These are phyloP conservation scores for Phthorimaea operculella DNA, from an alignment of 1,140 invertebrate genomes.

Conservation along the genomic window DNA sequence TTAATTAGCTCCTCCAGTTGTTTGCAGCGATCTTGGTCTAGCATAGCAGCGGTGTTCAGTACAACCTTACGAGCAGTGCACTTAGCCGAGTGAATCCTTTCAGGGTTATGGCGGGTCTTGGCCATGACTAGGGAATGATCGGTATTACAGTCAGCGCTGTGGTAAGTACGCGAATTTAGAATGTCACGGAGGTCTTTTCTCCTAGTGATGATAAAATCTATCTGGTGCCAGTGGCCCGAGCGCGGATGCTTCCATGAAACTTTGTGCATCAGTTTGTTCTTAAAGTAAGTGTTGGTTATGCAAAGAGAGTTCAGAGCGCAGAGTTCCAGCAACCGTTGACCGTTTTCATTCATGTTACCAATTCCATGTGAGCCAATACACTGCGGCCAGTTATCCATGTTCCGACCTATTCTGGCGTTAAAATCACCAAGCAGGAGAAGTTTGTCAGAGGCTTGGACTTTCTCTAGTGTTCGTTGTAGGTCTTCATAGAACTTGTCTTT, in stretches of 20 bases:
- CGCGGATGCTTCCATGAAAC: conserved; percentile 20
- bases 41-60: conserved; percentile 2
- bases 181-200: conserved; percentile 10
- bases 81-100: conserved; percentile 6
- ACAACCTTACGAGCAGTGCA: not conserved
- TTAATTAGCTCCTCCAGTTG: not conserved
- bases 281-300: conserved; percentile 15
- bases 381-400: not conserved
- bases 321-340: conserved; percentile 14
- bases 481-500: conserved; percentile 17
- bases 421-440: conserved; percentile 5
- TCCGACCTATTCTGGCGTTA: conserved; percentile 1
- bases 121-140: conserved; percentile 14
- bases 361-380: conserved; percentile 3
- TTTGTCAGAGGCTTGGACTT: conserved; percentile 1
- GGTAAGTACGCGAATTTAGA: conserved; percentile 13
- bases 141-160: conserved; percentile 17
- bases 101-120: not conserved
- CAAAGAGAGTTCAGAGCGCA: conserved; percentile 10
- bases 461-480: not conserved
- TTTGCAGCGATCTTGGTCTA: conserved; percentile 1
- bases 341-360: conserved; percentile 9
- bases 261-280: conserved; percentile 9
- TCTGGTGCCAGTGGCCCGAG: conserved; percentile 18
- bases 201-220: conserved; percentile 12